These are phyloP conservation scores for Anagyrus pseudococci DNA, from an alignment of 2,888 invertebrate species.

Conservation along the genomic window DNA sequence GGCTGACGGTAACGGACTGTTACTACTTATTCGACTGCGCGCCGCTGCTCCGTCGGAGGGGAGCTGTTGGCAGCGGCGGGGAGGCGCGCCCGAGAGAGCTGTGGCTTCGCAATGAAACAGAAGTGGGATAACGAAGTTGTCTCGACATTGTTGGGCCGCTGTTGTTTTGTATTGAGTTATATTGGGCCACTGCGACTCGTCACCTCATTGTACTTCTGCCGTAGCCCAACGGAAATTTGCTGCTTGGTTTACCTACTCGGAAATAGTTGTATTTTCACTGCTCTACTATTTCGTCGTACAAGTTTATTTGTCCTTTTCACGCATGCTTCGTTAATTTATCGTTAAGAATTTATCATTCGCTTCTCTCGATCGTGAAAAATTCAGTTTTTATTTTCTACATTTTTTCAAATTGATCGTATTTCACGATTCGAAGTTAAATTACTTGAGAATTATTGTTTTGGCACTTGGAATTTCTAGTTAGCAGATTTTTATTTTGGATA, in stretches of 20 bases:
- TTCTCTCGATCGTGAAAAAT: too few species aligned
- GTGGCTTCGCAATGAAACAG: background rate
- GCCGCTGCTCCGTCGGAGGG: background rate
- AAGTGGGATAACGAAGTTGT: constrained; percentile 3
- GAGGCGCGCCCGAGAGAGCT: too few species aligned
- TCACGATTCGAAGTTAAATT: too few species aligned
- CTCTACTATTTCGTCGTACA: background rate
- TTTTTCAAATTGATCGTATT: too few species aligned
- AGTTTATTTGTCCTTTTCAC: background rate
- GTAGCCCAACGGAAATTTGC: background rate
- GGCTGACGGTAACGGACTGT: background rate
- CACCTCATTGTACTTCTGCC: background rate
- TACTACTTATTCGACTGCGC: background rate
- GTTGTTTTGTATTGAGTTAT: constrained; percentile 2
- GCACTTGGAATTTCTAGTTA: too few species aligned
- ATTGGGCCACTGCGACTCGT: background rate
- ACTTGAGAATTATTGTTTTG: too few species aligned
- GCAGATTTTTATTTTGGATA: too few species aligned
- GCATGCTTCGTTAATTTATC: background rate
- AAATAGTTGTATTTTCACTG: too few species aligned
- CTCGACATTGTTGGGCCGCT: background rate
- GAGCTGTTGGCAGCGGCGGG: background rate
- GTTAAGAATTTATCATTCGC: too few species aligned
- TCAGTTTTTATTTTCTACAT: too few species aligned
- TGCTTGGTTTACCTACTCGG: background rate